phyloP scores from a whole-genome alignment of 2,797 vertebrate species.

The Karalla daura region DNA sequence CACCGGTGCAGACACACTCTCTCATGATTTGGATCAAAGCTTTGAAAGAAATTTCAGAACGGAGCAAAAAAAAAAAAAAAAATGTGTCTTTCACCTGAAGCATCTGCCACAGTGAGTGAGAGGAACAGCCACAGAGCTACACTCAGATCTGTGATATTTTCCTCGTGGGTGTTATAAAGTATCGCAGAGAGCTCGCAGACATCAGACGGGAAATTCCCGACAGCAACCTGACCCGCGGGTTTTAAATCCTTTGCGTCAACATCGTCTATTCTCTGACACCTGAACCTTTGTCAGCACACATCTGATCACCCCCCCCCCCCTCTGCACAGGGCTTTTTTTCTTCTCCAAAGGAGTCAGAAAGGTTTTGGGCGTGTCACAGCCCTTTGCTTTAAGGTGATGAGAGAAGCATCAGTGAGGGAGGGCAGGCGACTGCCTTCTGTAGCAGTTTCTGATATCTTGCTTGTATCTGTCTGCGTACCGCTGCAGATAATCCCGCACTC shows the following conservation, averaged over 20 bases:
- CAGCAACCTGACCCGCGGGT: slow-evolving; percentile 32
- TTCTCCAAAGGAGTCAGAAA: slow-evolving; percentile 14
- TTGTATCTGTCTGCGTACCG: slow-evolving; percentile 32
- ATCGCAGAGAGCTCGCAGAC: slow-evolving; percentile 24
- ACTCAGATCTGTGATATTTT: slow-evolving; percentile 22
- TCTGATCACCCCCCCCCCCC: slow-evolving; percentile 17
- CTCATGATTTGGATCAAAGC: slow-evolving; percentile 29
- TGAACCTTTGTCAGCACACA: slow-evolving; percentile 28
- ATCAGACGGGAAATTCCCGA: slow-evolving; percentile 18
- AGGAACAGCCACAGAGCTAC: slow-evolving; percentile 23
- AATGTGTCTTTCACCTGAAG: slow-evolving; percentile 26
- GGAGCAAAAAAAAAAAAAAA: slow-evolving; percentile 5
- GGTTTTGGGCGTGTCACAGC: slow-evolving; percentile 25
- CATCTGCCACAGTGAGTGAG: slow-evolving; percentile 21
- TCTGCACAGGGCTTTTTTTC: slow-evolving; percentile 6
- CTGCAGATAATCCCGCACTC: slow-evolving; percentile 37
- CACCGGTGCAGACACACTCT: slow-evolving; percentile 11
- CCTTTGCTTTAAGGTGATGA: slow-evolving; percentile 28
- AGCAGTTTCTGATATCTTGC: slow-evolving; percentile 26
- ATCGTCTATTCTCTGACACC: slow-evolving; percentile 5
- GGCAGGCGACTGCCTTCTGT: slow-evolving; percentile 10
- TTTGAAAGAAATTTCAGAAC: slow-evolving; percentile 35
- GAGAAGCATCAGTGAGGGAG: slow-evolving; percentile 7
- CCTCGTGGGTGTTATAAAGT: slow-evolving; percentile 27
- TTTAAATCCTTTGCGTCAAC: slow-evolving; percentile 17